Evolutionary conservation across 1,140 invertebrate species (phyloP).

Genomic region (Homalodisca vitripennis): DNA sequence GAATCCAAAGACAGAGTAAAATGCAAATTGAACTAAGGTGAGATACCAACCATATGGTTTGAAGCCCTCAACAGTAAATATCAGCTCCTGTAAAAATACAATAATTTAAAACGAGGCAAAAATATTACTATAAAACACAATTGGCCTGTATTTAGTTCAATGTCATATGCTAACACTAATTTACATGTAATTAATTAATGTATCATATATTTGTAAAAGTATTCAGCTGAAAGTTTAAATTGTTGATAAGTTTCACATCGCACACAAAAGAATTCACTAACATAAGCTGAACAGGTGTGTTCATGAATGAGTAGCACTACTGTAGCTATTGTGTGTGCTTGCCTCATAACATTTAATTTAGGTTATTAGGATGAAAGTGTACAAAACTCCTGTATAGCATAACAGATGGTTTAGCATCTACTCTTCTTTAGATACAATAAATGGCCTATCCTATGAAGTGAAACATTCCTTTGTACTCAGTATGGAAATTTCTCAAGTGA

Average conservation of each 20-base stretch:
- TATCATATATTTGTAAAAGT: neutral
- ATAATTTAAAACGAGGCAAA: neutral
- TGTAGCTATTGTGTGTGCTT: too few relatives aligned
- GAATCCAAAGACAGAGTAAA: slow-evolving; percentile 79
- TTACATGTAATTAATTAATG: neutral
- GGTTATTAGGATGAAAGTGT: too few relatives aligned
- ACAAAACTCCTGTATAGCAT: too few relatives aligned
- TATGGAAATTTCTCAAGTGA: too few relatives aligned
- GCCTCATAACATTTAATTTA: too few relatives aligned
- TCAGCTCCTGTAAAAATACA: slow-evolving; percentile 68
- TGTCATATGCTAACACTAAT: neutral
- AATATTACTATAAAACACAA: neutral
- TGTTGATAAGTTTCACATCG: neutral
- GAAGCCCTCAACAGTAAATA: slow-evolving; percentile 87
- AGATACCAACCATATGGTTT: slow-evolving; percentile 90
- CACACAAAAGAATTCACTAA: neutral
- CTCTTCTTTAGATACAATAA: too few relatives aligned
- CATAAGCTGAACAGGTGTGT: too few relatives aligned
- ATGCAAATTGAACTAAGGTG: slow-evolving; percentile 88
- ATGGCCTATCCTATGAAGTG: too few relatives aligned
- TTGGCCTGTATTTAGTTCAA: slow-evolving; percentile 26
- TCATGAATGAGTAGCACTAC: too few relatives aligned
- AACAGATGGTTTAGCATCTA: too few relatives aligned
- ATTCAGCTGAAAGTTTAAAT: neutral
- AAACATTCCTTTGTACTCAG: too few relatives aligned